Conservation (phyloP, 2,113 vertebrate species). For the Chauna torquata region DNA sequence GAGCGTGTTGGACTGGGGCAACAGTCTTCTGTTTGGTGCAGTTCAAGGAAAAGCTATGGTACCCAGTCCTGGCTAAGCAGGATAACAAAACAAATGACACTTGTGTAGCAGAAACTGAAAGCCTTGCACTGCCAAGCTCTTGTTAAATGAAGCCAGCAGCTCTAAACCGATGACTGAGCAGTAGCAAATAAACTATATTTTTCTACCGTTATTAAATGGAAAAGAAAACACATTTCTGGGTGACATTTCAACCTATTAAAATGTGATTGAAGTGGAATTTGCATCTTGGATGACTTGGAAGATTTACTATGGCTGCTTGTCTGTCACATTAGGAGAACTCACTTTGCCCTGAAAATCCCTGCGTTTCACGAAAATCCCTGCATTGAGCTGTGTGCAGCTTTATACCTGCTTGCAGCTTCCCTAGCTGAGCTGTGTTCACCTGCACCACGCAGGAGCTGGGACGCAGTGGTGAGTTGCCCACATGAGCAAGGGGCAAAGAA, state of each 20-base stretch:
- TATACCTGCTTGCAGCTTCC: rapidly evolving
- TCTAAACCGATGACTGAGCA: background rate
- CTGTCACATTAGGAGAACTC: background rate
- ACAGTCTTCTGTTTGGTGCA: background rate
- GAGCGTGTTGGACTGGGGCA: rapidly evolving
- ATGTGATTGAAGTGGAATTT: background rate
- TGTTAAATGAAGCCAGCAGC: background rate
- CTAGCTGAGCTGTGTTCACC: background rate
- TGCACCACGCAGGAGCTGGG: background rate
- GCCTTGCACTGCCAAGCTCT: background rate
- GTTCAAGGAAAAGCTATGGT: background rate
- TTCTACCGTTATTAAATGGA: background rate
- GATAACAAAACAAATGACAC: background rate
- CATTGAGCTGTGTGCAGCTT: background rate
- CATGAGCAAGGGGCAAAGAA: rapidly evolving
- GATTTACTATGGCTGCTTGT: background rate
- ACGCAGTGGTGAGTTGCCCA: background rate
- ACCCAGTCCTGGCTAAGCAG: background rate
- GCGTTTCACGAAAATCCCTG: rapidly evolving
- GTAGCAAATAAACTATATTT: background rate
- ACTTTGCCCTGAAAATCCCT: background rate
- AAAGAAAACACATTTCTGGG: background rate
- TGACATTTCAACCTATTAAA: background rate
- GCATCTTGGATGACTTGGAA: background rate
- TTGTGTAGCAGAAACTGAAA: background rate